Evolutionary conservation across 2,888 invertebrate species (phyloP).

Genomic region (Sylvicola fuscatus): DNA sequence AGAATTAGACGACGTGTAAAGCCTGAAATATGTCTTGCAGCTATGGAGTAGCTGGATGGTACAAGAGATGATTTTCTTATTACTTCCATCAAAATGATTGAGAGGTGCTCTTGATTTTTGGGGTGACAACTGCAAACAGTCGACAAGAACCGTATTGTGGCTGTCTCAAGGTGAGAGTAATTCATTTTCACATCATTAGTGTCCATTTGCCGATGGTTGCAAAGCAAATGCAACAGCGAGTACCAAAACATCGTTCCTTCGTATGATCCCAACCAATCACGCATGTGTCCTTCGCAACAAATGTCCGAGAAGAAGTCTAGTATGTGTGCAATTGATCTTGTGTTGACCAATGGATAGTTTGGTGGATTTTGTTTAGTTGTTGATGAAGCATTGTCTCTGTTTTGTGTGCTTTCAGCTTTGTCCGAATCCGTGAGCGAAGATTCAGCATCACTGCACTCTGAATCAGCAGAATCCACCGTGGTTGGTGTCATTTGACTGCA

Average conservation of each 20-base stretch:
- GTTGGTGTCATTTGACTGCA: conserved; percentile 12
- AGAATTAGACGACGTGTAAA: conserved; percentile 72
- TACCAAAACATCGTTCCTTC: conserved; percentile 75
- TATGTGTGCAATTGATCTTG: conserved; percentile 39
- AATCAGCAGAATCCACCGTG: background rate
- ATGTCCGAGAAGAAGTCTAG: conserved; percentile 66
- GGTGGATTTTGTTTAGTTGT: background rate
- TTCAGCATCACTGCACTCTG: conserved; percentile 6
- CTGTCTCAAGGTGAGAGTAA: conserved; percentile 45
- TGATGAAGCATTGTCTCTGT: conserved; percentile 9
- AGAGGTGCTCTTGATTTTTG: conserved; percentile 63
- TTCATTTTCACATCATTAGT: conserved; percentile 8
- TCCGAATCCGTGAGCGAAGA: conserved; percentile 27
- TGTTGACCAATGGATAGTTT: conserved; percentile 28
- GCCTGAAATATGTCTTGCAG: conserved; percentile 39
- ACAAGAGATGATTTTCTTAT: conserved; percentile 13
- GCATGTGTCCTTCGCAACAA: conserved; percentile 58
- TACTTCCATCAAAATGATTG: conserved; percentile 40
- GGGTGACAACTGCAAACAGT: conserved; percentile 70
- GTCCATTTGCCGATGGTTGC: conserved; percentile 31
- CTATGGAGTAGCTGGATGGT: conserved; percentile 10
- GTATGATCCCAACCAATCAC: conserved; percentile 68
- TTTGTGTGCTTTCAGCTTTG: conserved; percentile 18
- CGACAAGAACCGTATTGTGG: conserved; percentile 62
- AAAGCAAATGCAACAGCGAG: conserved; percentile 53